Evolutionary conservation across 2,113 vertebrate genomes (phyloP).

Genomic region (Chaetura pelagica): DNA sequence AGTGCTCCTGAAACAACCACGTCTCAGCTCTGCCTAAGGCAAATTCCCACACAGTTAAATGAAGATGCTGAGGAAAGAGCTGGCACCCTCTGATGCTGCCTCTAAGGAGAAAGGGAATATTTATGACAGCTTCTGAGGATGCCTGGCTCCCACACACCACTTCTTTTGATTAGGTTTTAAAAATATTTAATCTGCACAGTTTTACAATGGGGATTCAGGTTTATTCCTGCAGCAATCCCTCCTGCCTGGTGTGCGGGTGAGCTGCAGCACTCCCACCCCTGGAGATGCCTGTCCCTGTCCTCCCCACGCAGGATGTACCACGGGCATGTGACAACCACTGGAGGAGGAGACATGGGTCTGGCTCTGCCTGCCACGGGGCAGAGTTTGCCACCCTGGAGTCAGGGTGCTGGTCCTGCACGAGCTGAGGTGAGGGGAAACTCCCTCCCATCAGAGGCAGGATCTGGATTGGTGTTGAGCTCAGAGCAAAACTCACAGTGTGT

Average conservation of each 20-base stretch:
- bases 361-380: neutral
- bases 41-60: neutral
- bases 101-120: neutral
- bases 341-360: neutral
- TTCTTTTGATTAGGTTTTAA: neutral
- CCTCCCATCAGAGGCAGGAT: rapidly evolving
- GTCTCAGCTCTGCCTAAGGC: neutral
- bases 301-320: neutral
- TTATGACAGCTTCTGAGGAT: slow-evolving; percentile 35
- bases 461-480: rapidly evolving
- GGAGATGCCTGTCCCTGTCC: neutral
- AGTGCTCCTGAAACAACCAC: neutral
- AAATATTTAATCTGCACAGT: neutral
- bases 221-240: neutral
- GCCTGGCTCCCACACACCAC: neutral
- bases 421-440: neutral
- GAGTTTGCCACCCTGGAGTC: neutral
- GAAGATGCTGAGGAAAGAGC: neutral
- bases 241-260: neutral
- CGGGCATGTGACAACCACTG: rapidly evolving
- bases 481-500: neutral
- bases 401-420: rapidly evolving
- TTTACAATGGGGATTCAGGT: neutral
- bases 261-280: neutral
- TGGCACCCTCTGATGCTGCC: slow-evolving; percentile 22